Percentiles rank a stretch among this genome's conserved stretches.
Evolutionary conservation across 2,888 invertebrate genomes (phyloP).

Genomic region (Parochlus steinenii): DNA sequence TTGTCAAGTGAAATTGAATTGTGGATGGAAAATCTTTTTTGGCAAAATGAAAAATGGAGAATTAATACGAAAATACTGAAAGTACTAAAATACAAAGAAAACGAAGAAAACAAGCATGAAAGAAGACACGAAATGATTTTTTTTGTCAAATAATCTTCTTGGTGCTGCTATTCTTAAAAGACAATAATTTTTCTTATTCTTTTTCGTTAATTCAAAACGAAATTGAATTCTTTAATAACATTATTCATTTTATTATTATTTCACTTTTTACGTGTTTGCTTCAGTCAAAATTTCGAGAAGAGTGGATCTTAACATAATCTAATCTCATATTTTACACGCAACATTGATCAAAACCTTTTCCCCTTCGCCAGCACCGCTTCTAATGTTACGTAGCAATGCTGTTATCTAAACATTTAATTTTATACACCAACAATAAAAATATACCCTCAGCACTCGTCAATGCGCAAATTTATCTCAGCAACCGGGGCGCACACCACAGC

Average conservation of each 20-base stretch:
- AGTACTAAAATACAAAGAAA: not conserved
- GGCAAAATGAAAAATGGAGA: no score
- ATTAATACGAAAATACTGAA: no score
- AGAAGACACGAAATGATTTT: not conserved
- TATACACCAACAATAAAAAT: slow-evolving; percentile 11
- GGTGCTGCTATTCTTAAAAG: not conserved
- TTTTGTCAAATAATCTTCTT: not conserved
- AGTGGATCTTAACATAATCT: slow-evolving; percentile 11
- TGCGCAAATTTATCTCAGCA: no score
- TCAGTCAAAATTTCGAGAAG: slow-evolving; percentile 12
- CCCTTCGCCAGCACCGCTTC: no score
- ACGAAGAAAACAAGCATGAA: not conserved
- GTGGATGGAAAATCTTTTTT: no score
- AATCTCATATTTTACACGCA: slow-evolving; percentile 12
- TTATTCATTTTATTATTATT: slow-evolving; percentile 12
- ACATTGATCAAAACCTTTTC: slow-evolving; percentile 13
- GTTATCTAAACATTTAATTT: slow-evolving; percentile 12
- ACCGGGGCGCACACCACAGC: no score
- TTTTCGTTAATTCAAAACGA: slow-evolving; percentile 9
- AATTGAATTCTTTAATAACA: slow-evolving; percentile 12
- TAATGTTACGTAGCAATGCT: not conserved
- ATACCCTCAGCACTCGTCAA: no score
- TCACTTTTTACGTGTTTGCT: not conserved
- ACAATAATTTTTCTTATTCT: slow-evolving; percentile 4
- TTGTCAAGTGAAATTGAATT: no score